These are phyloP conservation scores for Anser brachyrhynchus DNA, from an alignment of 2,113 vertebrate genomes.

Conservation along the genomic window DNA sequence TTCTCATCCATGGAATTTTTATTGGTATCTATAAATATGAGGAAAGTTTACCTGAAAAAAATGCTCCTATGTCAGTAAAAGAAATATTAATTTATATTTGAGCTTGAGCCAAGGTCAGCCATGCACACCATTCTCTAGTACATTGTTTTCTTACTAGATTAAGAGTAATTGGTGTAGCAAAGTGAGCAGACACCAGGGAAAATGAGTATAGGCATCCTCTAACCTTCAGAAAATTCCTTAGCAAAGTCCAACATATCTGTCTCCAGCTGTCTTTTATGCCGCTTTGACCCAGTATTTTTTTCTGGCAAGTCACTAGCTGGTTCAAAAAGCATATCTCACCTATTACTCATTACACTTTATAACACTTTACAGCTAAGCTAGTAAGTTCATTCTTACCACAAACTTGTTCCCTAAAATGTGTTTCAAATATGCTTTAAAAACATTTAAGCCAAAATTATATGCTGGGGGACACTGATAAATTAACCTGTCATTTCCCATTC, in stretches of 20 bases:
- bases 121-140: not conserved
- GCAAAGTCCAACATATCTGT: not conserved
- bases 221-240: constrained; percentile 11
- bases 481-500: not conserved
- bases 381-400: not conserved
- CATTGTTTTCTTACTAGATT: not conserved
- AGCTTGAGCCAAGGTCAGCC: not conserved
- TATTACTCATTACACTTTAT: not conserved
- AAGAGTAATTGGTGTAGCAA: not conserved
- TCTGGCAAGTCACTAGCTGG: not conserved
- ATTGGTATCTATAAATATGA: not conserved
- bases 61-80: not conserved
- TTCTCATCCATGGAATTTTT: not conserved
- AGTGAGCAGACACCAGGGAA: not conserved
- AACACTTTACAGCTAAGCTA: not conserved
- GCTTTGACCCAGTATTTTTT: not conserved
- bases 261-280: not conserved
- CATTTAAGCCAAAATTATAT: not conserved
- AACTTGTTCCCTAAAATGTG: not conserved
- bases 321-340: not conserved
- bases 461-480: not conserved
- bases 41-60: not conserved
- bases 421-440: not conserved
- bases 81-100: not conserved
- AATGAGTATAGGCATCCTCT: not conserved